A percentile compares a stretch with the other conserved stretches of the same genome.
phyloP scores from a whole-genome alignment of 2,797 vertebrate species.

The Adelosebastes latens region DNA sequence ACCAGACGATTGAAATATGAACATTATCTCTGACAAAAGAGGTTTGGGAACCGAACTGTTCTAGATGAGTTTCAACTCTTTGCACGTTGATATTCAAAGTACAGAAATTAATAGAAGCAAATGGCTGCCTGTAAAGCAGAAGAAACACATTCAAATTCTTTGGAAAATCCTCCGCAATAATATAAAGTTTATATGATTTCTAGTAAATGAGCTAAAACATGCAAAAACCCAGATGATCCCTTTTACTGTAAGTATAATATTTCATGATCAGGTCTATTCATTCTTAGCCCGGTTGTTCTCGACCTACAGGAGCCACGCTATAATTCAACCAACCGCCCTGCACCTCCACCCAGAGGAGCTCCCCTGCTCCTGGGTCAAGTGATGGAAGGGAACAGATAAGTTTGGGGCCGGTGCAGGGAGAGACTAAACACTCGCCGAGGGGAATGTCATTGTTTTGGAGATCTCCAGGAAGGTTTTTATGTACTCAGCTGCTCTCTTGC shows the following conservation, averaged over 20 bases:
- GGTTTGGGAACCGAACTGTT: no score
- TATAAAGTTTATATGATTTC: conserved; percentile 24
- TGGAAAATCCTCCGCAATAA: conserved; percentile 33
- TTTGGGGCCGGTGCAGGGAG: conserved; percentile 82
- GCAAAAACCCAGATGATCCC: conserved; percentile 14
- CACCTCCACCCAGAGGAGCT: conserved; percentile 79
- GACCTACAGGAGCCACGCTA: conserved; percentile 2
- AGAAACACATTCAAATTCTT: conserved; percentile 1
- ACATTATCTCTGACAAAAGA: no score
- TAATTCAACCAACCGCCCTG: not conserved
- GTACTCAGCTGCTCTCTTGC: conserved; percentile 91
- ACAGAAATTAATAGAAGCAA: not conserved
- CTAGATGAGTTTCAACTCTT: no score
- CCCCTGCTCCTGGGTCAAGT: conserved; percentile 88
- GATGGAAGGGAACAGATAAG: conserved; percentile 91
- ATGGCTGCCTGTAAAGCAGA: not conserved
- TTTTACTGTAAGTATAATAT: conserved; percentile 24
- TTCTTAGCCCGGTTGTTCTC: not conserved
- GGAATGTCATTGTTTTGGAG: conserved; percentile 94
- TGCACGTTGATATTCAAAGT: not conserved
- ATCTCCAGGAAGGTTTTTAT: conserved; percentile 88
- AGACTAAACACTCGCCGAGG: conserved; percentile 95
- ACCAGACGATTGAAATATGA: no score
- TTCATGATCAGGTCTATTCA: conserved; percentile 20
- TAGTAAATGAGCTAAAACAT: conserved; percentile 32